Evolutionary conservation across 2,888 invertebrate genomes (phyloP).

Genomic region (Coenonympha arcania): DNA sequence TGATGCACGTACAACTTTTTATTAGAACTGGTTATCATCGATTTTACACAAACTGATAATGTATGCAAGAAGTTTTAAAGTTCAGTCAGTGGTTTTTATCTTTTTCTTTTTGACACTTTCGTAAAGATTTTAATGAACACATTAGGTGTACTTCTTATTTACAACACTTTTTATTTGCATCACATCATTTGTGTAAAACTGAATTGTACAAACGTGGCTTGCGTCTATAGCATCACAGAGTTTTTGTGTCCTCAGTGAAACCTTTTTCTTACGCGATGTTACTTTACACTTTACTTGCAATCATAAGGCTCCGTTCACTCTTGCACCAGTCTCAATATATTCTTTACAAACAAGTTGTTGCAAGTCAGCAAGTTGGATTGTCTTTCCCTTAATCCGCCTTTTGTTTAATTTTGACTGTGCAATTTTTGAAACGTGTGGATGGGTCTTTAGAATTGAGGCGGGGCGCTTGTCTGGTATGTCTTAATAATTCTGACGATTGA

Average conservation of each 20-base stretch:
- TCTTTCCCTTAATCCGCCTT: no score
- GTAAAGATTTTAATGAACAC: background rate
- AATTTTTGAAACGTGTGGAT: no score
- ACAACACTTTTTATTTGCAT: background rate
- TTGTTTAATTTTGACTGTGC: no score
- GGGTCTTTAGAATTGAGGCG: no score
- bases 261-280: slow-evolving; percentile 1
- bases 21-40: background rate
- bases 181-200: background rate
- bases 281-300: slow-evolving; percentile 5
- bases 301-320: no score
- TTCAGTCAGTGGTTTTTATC: background rate
- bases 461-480: slow-evolving; percentile 7
- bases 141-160: background rate
- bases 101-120: background rate
- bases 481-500: slow-evolving; percentile 12
- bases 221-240: background rate
- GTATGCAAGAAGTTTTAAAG: background rate
- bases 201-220: background rate
- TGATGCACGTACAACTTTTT: background rate
- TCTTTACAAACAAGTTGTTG: no score
- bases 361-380: no score
- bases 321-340: no score
- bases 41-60: background rate
- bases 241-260: background rate